Evolutionary conservation across 2,113 vertebrate genomes (phyloP).

Genomic region (Bagarius yarrelli): DNA sequence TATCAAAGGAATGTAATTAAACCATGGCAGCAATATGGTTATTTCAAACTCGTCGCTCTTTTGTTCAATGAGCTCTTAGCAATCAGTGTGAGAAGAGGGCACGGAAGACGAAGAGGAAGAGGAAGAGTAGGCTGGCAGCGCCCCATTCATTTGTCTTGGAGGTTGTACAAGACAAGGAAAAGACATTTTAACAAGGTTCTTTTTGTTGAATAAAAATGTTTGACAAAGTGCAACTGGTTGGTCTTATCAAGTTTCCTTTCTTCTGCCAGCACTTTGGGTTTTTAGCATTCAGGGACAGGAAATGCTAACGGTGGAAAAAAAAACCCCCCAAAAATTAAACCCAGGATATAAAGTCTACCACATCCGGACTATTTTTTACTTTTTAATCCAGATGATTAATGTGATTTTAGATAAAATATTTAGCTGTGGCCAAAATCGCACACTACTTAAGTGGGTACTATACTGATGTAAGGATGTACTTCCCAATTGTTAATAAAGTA

Average conservation of each 20-base stretch:
- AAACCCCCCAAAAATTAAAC: conserved; percentile 5
- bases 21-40: conserved; percentile 24
- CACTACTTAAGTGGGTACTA: too few species aligned
- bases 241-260: conserved; percentile 58
- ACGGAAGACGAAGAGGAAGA: not conserved
- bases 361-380: not conserved
- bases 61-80: conserved; percentile 31
- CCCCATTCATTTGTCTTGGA: not conserved
- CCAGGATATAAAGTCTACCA: not conserved
- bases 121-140: conserved; percentile 6
- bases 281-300: not conserved
- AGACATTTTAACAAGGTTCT: not conserved
- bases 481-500: too few species aligned
- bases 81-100: conserved; percentile 18
- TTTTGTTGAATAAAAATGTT: not conserved
- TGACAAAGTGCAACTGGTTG: conserved; percentile 42
- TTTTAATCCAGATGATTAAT: conserved; percentile 2
- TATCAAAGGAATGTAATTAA: conserved; percentile 49
- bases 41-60: conserved; percentile 10
- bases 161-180: not conserved
- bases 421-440: too few species aligned
- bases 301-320: not conserved
- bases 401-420: too few species aligned
- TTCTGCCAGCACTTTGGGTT: not conserved
- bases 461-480: accelerated